Evolutionary conservation across 1,140 invertebrate species (phyloP).

Genomic region (Aphaenogaster floridana): DNA sequence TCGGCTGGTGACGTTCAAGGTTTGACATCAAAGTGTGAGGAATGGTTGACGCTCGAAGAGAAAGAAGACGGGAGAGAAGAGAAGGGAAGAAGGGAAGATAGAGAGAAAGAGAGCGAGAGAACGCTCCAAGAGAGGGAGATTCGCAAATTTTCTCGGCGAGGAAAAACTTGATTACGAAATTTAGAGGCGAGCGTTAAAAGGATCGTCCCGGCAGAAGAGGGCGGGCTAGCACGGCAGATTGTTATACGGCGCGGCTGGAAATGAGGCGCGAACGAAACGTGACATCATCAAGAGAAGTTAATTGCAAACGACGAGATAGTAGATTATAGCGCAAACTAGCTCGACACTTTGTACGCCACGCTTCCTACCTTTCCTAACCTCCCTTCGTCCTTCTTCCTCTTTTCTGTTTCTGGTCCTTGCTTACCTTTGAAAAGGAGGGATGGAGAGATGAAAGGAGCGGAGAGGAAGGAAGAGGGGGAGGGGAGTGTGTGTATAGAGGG

Average conservation of each 20-base stretch:
- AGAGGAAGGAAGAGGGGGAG: not conserved
- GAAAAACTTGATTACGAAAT: slow-evolving; percentile 86
- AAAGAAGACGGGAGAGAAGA: slow-evolving; percentile 19
- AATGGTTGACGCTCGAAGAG: slow-evolving; percentile 46
- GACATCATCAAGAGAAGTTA: slow-evolving; percentile 82
- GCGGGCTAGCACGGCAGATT: slow-evolving; percentile 67
- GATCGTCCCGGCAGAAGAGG: slow-evolving; percentile 69
- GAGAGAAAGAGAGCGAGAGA: slow-evolving; percentile 3
- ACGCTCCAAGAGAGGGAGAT: slow-evolving; percentile 67
- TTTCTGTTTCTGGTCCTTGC: slow-evolving; percentile 31
- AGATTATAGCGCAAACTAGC: slow-evolving; percentile 81
- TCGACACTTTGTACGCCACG: slow-evolving; percentile 76
- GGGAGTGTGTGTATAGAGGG: not conserved
- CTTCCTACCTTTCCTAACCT: slow-evolving; percentile 52
- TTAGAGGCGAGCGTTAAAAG: slow-evolving; percentile 82
- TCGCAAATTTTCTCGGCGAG: slow-evolving; percentile 78
- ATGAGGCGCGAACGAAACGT: slow-evolving; percentile 80
- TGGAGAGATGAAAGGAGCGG: not conserved
- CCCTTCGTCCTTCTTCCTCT: slow-evolving; percentile 37
- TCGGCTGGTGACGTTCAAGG: slow-evolving; percentile 77
- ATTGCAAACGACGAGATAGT: slow-evolving; percentile 83
- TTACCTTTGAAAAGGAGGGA: slow-evolving; percentile 1
- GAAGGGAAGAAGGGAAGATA: slow-evolving; percentile 1
- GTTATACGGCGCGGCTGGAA: slow-evolving; percentile 78
- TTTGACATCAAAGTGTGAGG: slow-evolving; percentile 79